A percentile compares a stretch with the other conserved stretches of the same genome.
phyloP scores from a whole-genome alignment of 2,888 invertebrate genomes.

The Rhynchonema sp. region DNA sequence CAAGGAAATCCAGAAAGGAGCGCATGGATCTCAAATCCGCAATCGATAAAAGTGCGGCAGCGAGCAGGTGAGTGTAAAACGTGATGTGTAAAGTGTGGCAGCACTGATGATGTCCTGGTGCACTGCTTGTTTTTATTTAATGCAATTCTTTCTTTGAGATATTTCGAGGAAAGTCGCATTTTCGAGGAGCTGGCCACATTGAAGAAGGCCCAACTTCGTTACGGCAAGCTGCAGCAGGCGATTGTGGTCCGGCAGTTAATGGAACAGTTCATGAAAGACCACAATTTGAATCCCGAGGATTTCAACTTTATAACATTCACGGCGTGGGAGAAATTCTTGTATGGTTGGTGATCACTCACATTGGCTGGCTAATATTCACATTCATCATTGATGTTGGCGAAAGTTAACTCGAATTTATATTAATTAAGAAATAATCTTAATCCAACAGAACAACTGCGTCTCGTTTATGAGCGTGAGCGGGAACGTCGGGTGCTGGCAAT shows the following conservation, averaged over 20 bases:
- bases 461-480: neutral
- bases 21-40: no score
- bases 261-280: neutral
- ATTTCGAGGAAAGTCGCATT: conserved; percentile 70
- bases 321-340: neutral
- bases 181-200: conserved; percentile 74
- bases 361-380: no score
- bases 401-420: no score
- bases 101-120: no score
- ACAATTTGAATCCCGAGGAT: neutral
- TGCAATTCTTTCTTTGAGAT: no score
- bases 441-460: neutral
- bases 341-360: neutral
- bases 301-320: neutral
- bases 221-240: neutral
- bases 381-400: no score
- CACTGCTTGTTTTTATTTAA: no score
- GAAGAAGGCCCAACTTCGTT: conserved; percentile 64
- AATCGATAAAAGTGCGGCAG: no score
- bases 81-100: no score
- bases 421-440: no score
- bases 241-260: neutral
- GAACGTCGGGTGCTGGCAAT: neutral
- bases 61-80: no score
- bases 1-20: no score